These are phyloP conservation scores for Chiloscyllium plagiosum DNA, from an alignment of 2,113 vertebrate genomes.

Conservation along the genomic window DNA sequence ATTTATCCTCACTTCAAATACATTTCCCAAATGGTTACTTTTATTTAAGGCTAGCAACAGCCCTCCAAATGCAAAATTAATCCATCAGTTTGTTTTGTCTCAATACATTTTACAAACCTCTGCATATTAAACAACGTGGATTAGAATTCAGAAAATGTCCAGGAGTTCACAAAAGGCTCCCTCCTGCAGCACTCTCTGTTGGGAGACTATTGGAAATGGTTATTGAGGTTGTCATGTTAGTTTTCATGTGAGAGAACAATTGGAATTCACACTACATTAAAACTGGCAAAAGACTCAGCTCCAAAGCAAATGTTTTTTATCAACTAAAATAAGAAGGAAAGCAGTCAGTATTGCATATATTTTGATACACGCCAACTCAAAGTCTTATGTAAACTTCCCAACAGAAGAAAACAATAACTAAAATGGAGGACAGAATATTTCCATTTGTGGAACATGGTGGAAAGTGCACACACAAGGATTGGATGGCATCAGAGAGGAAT, in stretches of 20 bases:
- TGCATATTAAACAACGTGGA: background rate
- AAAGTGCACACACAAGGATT: too few relatives aligned
- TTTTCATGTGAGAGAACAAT: constrained; percentile 20
- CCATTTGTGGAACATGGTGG: too few relatives aligned
- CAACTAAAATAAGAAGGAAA: background rate
- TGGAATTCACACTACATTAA: background rate
- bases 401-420: background rate
- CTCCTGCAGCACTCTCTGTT: background rate
- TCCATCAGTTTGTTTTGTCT: background rate
- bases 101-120: constrained; percentile 6
- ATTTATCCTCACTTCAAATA: background rate
- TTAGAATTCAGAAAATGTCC: background rate
- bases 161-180: background rate
- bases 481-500: too few relatives aligned
- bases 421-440: too few relatives aligned
- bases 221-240: constrained; percentile 27
- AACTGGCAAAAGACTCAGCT: background rate
- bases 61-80: background rate
- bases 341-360: background rate
- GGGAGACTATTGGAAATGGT: constrained; percentile 10
- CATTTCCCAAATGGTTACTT: background rate
- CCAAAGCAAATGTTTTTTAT: background rate
- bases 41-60: background rate
- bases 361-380: background rate
- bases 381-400: background rate